These are phyloP conservation scores for Squalus acanthias DNA, from an alignment of 2,797 vertebrate genomes.

Conservation along the genomic window DNA sequence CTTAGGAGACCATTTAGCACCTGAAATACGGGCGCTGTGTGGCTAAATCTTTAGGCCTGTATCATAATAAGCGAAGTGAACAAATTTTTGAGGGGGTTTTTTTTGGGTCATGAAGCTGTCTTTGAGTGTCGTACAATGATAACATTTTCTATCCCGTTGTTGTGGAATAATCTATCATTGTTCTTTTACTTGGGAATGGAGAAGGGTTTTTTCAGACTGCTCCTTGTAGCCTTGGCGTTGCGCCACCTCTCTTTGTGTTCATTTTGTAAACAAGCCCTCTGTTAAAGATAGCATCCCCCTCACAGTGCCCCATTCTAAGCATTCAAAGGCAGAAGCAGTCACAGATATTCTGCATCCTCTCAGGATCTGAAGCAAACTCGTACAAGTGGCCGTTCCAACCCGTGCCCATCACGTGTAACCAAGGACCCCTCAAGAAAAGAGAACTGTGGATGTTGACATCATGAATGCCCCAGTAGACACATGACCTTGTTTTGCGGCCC, in stretches of 20 bases:
- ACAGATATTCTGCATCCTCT: constrained; percentile 1
- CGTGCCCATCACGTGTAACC: not conserved
- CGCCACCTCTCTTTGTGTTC: constrained; percentile 24
- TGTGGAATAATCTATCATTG: constrained; percentile 24
- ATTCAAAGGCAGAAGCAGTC: constrained; percentile 18
- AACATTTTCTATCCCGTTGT: constrained; percentile 20
- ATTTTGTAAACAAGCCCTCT: constrained; percentile 30
- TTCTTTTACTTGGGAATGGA: constrained; percentile 30
- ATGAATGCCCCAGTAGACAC: not conserved
- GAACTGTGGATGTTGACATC: not conserved
- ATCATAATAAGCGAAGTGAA: not conserved
- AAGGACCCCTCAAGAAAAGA: not conserved
- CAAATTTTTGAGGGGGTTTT: not conserved
- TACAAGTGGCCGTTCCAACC: not conserved
- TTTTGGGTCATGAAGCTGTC: not conserved
- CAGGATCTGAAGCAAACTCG: not conserved
- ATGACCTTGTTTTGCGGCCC: not conserved
- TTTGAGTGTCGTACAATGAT: not conserved
- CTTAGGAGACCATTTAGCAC: too few relatives aligned
- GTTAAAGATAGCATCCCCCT: constrained; percentile 30
- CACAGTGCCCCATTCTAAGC: constrained; percentile 30
- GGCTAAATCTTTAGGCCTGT: not conserved
- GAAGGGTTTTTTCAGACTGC: constrained; percentile 20
- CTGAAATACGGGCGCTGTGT: too few relatives aligned
- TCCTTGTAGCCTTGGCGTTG: constrained; percentile 25